Evolutionary conservation across 1,140 invertebrate species (phyloP).

Genomic region (Caenorhabditis elegans): WBcel235 BX284606.5:3994501-3995000

Average conservation of each 20-base stretch:
- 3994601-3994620: slow-evolving; percentile 31
- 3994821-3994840: not conserved
- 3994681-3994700: not conserved
- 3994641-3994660: slow-evolving; percentile 21
- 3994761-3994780: not conserved
- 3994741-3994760: not conserved
- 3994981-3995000: not conserved
- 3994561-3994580: too few species aligned
- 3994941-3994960: slow-evolving; percentile 22
- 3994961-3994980: not conserved
- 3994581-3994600: too few species aligned
- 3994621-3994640: slow-evolving; percentile 39
- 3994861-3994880: not conserved
- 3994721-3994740: not conserved
- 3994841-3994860: not conserved
- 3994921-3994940: not conserved
- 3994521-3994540: too few species aligned
- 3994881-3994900: not conserved
- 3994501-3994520: too few species aligned
- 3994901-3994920: not conserved
- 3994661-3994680: slow-evolving; percentile 17
- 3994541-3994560: too few species aligned
- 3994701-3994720: not conserved
- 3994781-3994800: not conserved
- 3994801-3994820: not conserved